Evolutionary conservation across 2,888 invertebrate species (phyloP).

Genomic region (Phalera bucephala): DNA sequence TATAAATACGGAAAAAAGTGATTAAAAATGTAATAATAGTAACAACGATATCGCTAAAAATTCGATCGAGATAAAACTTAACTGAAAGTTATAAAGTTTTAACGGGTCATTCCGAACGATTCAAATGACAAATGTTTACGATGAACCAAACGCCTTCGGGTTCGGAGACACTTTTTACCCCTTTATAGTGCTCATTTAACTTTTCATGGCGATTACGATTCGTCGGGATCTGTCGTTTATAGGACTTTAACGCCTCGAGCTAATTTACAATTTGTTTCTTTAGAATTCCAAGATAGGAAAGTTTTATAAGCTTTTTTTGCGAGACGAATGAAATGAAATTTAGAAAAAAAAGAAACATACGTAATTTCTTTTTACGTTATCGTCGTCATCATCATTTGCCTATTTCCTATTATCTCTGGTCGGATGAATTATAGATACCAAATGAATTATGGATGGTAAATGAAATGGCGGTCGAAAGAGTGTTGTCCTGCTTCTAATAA

Average conservation of each 20-base stretch:
- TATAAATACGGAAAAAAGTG: too few species aligned
- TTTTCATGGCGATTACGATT: conserved; percentile 32
- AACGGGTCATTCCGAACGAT: conserved; percentile 5
- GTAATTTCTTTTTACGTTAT: too few species aligned
- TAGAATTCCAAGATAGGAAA: neutral
- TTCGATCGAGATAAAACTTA: neutral
- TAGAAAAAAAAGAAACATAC: too few species aligned
- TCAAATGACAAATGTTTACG: conserved; percentile 32
- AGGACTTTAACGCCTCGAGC: conserved; percentile 13
- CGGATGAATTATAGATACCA: too few species aligned
- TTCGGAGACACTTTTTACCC: conserved; percentile 29
- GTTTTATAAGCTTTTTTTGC: neutral
- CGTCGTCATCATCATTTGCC: too few species aligned
- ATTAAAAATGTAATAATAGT: neutral
- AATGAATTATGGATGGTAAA: too few species aligned
- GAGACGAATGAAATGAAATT: too few species aligned
- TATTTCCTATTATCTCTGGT: too few species aligned
- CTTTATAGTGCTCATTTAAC: conserved; percentile 38
- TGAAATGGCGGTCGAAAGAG: too few species aligned
- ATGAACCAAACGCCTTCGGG: conserved; percentile 18
- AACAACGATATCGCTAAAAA: neutral
- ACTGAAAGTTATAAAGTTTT: neutral
- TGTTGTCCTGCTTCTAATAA: too few species aligned
- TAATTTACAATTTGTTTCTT: conserved; percentile 9
- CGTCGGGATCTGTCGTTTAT: conserved; percentile 27